Evolutionary conservation across 2,113 vertebrate genomes (phyloP).

Genomic region (Campylorhamphus procurvoides): DNA sequence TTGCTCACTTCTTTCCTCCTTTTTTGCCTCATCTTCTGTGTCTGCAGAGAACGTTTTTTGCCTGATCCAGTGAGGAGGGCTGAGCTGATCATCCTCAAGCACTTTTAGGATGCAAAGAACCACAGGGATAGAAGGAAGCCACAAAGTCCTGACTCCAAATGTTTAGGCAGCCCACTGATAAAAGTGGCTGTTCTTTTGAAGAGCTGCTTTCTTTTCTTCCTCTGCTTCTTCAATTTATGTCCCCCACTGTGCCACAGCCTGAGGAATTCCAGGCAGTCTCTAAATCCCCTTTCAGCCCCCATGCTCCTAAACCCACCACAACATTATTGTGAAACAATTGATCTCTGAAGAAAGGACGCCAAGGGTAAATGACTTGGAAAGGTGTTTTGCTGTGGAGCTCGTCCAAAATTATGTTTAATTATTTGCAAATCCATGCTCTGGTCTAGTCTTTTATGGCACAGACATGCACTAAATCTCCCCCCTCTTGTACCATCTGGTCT

Average conservation of each 20-base stretch:
- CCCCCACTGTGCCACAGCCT: background rate
- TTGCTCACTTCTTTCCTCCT: background rate
- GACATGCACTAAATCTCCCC: background rate
- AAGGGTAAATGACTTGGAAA: constrained; percentile 1
- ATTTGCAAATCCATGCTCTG: background rate
- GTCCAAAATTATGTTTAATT: background rate
- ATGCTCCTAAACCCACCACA: background rate
- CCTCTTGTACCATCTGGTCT: background rate
- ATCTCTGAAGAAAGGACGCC: background rate
- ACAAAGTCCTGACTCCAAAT: background rate
- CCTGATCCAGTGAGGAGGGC: background rate
- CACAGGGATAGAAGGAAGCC: background rate
- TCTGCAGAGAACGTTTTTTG: background rate
- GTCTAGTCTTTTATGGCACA: background rate
- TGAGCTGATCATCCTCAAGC: background rate
- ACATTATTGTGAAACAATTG: background rate
- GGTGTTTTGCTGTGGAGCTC: background rate
- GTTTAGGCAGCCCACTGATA: background rate
- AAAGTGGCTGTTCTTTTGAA: background rate
- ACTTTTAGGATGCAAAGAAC: background rate
- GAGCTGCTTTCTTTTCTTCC: background rate
- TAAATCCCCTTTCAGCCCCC: background rate
- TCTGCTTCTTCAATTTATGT: background rate
- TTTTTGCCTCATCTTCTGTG: background rate
- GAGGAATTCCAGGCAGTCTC: background rate